phyloP scores from a whole-genome alignment of 2,797 vertebrate species.

The Sciaenops ocellatus region DNA sequence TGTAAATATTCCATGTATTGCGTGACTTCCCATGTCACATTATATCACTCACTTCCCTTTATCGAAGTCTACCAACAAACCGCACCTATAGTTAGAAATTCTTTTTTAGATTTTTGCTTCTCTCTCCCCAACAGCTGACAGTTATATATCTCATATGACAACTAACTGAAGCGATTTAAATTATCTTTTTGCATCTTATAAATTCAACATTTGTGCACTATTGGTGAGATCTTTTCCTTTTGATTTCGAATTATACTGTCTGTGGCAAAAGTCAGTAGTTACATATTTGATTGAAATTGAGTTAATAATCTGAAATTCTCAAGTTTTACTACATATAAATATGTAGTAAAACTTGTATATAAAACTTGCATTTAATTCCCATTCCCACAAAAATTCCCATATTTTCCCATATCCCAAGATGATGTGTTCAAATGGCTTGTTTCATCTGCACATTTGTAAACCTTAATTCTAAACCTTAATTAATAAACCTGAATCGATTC shows the following conservation, averaged over 20 bases:
- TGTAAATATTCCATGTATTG: too few species aligned
- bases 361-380: background rate
- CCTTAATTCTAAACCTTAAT: too few species aligned
- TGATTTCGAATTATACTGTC: background rate
- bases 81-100: background rate
- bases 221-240: background rate
- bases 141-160: background rate
- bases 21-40: too few species aligned
- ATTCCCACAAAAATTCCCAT: background rate
- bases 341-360: too few species aligned
- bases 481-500: too few species aligned
- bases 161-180: background rate
- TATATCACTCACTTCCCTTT: too few species aligned
- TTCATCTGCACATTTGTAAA: background rate
- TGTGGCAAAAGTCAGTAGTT: background rate
- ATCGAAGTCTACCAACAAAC: too few species aligned
- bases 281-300: background rate
- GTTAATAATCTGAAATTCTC: too few species aligned
- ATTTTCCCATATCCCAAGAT: background rate
- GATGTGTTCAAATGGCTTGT: background rate
- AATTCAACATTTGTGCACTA: background rate
- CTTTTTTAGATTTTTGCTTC: background rate
- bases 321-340: too few species aligned
- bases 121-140: background rate
- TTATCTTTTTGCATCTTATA: background rate